phyloP scores from a whole-genome alignment of 2,888 invertebrate genomes.

The Athalia rosae region DNA sequence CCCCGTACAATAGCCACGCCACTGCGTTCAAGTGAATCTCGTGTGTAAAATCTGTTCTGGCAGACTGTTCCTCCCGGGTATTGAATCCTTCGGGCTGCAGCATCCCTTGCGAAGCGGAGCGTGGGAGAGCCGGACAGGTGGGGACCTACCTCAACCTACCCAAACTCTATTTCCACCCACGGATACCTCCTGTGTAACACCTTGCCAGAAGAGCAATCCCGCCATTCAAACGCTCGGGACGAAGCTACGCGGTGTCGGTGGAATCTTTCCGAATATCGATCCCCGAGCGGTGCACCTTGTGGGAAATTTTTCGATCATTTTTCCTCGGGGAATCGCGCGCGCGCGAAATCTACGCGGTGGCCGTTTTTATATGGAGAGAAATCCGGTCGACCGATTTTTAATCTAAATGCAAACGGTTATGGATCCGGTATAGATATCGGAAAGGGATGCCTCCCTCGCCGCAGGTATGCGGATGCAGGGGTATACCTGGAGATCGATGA shows the following conservation, averaged over 20 bases:
- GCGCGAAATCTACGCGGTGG: constrained; percentile 5
- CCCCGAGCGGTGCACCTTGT: constrained; percentile 62
- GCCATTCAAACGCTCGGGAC: constrained; percentile 34
- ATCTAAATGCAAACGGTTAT: constrained; percentile 33
- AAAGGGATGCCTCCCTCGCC: not conserved
- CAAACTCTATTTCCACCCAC: constrained; percentile 48
- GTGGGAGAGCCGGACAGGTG: constrained; percentile 72
- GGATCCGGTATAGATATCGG: constrained; percentile 5
- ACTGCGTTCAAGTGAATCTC: constrained; percentile 12
- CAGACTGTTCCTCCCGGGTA: constrained; percentile 26
- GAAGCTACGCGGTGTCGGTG: constrained; percentile 11
- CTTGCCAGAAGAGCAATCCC: constrained; percentile 57
- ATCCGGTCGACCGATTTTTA: constrained; percentile 28
- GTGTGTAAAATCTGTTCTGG: not conserved
- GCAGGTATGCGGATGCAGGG: not conserved
- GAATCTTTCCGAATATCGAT: constrained; percentile 35
- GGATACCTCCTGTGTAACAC: constrained; percentile 59
- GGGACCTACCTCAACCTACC: constrained; percentile 52
- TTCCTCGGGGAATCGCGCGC: constrained; percentile 1
- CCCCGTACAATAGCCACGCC: not conserved
- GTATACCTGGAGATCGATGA: constrained; percentile 29
- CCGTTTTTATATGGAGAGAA: not conserved
- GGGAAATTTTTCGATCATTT: constrained; percentile 58
- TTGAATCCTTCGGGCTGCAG: constrained; percentile 34
- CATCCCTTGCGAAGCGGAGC: constrained; percentile 57